Evolutionary conservation across 2,113 vertebrate species (phyloP).

Genomic region (Sturnus vulgaris): DNA sequence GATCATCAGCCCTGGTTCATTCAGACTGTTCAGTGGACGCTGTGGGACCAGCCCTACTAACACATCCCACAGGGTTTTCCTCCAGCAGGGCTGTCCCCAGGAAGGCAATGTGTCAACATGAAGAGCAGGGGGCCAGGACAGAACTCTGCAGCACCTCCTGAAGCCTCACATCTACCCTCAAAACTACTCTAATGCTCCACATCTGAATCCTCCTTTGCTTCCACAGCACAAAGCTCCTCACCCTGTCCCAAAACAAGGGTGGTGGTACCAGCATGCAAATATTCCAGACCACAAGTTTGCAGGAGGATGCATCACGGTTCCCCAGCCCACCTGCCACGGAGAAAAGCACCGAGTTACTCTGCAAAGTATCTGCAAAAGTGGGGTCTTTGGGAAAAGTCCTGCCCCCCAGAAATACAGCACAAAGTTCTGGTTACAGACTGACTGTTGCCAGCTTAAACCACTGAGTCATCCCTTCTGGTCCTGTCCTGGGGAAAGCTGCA

Average conservation of each 20-base stretch:
- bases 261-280: background rate
- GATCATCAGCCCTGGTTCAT: background rate
- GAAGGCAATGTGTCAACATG: fast-evolving
- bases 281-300: background rate
- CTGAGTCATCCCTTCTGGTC: background rate
- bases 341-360: background rate
- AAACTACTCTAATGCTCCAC: background rate
- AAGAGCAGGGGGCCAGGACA: background rate
- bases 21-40: background rate
- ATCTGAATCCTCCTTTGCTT: background rate
- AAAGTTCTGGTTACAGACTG: background rate
- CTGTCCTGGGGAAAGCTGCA: background rate
- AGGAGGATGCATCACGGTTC: fast-evolving
- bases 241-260: background rate
- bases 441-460: background rate
- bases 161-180: background rate
- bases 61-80: background rate
- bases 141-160: background rate
- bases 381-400: background rate
- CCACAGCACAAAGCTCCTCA: background rate
- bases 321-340: background rate
- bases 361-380: background rate
- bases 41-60: background rate
- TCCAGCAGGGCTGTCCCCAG: background rate
- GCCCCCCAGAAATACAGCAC: background rate